Evolutionary conservation across 1,140 invertebrate species (phyloP).

Genomic region (Homalodisca vitripennis): DNA sequence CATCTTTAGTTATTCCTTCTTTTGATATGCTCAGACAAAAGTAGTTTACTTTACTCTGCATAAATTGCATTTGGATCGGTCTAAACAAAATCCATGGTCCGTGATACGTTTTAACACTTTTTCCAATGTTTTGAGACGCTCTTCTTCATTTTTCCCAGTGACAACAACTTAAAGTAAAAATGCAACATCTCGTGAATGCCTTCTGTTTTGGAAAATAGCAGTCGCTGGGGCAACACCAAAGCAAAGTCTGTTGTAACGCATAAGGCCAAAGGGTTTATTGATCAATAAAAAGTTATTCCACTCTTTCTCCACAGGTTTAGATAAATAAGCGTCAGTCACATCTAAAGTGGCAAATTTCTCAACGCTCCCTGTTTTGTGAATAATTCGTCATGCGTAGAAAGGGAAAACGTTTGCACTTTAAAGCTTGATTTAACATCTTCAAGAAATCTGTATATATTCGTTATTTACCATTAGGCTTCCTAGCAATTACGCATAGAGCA

Average conservation of each 20-base stretch:
- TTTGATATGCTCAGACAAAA: background rate
- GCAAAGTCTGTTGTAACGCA: background rate
- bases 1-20: background rate
- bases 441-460: background rate
- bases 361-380: background rate
- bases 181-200: background rate
- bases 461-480: background rate
- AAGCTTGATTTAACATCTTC: background rate
- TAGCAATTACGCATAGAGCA: background rate
- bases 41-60: background rate
- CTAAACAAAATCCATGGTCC: background rate
- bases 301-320: background rate
- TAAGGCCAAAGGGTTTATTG: background rate
- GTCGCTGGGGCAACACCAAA: conserved; percentile 1
- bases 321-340: background rate
- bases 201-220: conserved; percentile 2
- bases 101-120: background rate
- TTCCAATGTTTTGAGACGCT: background rate
- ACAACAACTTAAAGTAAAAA: background rate
- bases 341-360: background rate
- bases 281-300: background rate
- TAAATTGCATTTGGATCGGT: background rate
- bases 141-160: conserved; percentile 8
- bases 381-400: background rate
- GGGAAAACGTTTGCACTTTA: background rate